Evolutionary conservation across 1,140 invertebrate genomes (phyloP).

Genomic region (Archegozetes longisetosus): DNA sequence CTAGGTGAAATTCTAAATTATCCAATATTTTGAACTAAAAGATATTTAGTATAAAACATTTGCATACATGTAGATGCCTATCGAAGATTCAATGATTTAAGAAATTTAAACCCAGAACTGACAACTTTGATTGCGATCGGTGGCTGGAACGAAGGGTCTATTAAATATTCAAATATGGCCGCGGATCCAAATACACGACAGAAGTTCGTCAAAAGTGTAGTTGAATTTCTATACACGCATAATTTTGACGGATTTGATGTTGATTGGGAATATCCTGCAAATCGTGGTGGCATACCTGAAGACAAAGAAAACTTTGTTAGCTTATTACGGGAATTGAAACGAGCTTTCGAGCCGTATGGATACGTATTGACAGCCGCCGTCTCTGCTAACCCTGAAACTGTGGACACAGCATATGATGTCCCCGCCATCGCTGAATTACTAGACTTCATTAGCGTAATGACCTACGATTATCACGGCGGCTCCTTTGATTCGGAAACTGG

Average conservation of each 20-base stretch:
- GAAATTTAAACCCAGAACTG: slow-evolving; percentile 38
- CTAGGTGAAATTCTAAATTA: slow-evolving; percentile 15
- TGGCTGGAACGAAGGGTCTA: slow-evolving; percentile 61
- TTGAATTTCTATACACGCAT: slow-evolving; percentile 41
- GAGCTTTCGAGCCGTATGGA: slow-evolving; percentile 40
- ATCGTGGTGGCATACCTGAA: slow-evolving; percentile 43
- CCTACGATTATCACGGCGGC: slow-evolving; percentile 58
- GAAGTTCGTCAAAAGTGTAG: slow-evolving; percentile 26
- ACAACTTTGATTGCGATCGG: slow-evolving; percentile 52
- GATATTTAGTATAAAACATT: no score
- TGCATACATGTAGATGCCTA: slow-evolving; percentile 44
- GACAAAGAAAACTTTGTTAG: slow-evolving; percentile 59
- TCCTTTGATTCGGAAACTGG: slow-evolving; percentile 51
- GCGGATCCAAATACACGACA: slow-evolving; percentile 36
- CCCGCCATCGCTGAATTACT: slow-evolving; percentile 41
- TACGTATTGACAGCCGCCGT: slow-evolving; percentile 48
- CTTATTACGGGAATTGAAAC: slow-evolving; percentile 50
- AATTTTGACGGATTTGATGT: slow-evolving; percentile 67
- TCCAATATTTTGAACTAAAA: neutral
- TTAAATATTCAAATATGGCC: slow-evolving; percentile 57
- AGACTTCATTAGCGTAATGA: slow-evolving; percentile 70
- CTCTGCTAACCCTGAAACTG: slow-evolving; percentile 47
- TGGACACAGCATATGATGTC: slow-evolving; percentile 57
- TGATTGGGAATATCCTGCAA: slow-evolving; percentile 56
- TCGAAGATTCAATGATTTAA: slow-evolving; percentile 33